Evolutionary conservation across 1,140 invertebrate genomes (phyloP).

Genomic region (Meloidogyne exigua): DNA sequence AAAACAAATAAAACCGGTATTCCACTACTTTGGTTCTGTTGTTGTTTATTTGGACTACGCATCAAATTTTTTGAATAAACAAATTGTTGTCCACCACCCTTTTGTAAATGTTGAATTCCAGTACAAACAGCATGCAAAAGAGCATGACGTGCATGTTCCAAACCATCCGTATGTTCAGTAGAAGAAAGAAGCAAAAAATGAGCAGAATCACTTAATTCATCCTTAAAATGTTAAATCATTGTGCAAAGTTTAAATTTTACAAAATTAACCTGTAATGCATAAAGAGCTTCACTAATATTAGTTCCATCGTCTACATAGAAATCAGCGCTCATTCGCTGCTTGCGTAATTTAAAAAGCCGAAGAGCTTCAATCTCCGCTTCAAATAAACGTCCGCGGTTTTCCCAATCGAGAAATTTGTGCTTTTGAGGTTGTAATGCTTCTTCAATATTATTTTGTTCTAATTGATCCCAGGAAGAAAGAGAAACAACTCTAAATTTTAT

Average conservation of each 20-base stretch:
- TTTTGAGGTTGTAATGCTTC: not conserved
- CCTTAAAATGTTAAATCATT: not conserved
- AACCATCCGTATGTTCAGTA: conserved; percentile 14
- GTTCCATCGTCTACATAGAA: not conserved
- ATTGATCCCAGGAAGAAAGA: conserved; percentile 37
- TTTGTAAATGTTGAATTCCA: conserved; percentile 22
- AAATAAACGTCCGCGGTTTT: conserved; percentile 4
- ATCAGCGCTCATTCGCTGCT: not conserved
- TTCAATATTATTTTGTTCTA: not conserved
- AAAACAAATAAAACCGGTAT: conserved; percentile 1
- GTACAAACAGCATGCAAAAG: conserved; percentile 21
- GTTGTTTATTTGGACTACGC: conserved; percentile 23
- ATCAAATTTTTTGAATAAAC: not conserved
- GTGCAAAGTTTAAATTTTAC: no score
- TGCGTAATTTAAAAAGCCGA: conserved; percentile 9
- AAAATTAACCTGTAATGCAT: conserved; percentile 4
- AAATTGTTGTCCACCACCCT: conserved; percentile 11
- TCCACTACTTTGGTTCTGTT: not conserved
- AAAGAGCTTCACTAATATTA: conserved; percentile 16
- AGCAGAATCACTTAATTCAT: conserved; percentile 22
- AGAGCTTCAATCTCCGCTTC: conserved; percentile 19
- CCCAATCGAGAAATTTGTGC: conserved; percentile 21
- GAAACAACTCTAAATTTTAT: conserved; percentile 26
- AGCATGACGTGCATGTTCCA: conserved; percentile 14
- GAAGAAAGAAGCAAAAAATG: conserved; percentile 14